Conservation (phyloP, 2,113 vertebrate genomes). For the Nansenia antarctica region DNA sequence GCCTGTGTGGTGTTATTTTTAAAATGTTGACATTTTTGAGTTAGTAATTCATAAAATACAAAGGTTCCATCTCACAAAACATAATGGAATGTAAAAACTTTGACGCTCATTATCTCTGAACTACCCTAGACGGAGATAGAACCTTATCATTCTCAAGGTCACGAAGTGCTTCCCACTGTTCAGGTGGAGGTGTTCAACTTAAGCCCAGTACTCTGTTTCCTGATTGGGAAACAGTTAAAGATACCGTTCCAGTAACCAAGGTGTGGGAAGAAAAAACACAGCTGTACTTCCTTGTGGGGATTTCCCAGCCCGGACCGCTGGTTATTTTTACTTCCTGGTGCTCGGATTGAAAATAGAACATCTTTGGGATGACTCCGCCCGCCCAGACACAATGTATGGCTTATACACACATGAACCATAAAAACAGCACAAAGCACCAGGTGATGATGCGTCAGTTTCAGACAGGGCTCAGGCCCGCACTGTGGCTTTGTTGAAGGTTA, state of each 20-base stretch:
- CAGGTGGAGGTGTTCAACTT: constrained; percentile 8
- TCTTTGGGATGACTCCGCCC: constrained; percentile 41
- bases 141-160: no score
- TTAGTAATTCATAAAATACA: no score
- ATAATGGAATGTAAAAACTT: no score
- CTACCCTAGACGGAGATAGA: no score
- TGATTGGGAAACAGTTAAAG: constrained; percentile 31
- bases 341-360: constrained; percentile 33
- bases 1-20: no score
- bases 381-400: constrained; percentile 19
- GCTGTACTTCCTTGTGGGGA: constrained; percentile 36
- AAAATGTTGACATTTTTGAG: no score
- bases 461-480: neutral
- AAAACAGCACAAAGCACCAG: neutral
- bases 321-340: constrained; percentile 63
- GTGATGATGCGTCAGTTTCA: neutral
- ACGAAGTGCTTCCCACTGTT: constrained; percentile 15
- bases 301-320: constrained; percentile 39
- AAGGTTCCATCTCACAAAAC: no score
- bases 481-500: neutral
- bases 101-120: no score
- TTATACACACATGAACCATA: constrained; percentile 27
- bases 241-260: constrained; percentile 6
- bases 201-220: constrained; percentile 10
- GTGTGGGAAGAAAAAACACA: constrained; percentile 34